phyloP scores from a whole-genome alignment of 1,140 invertebrate genomes.

The Achatina immaculata region DNA sequence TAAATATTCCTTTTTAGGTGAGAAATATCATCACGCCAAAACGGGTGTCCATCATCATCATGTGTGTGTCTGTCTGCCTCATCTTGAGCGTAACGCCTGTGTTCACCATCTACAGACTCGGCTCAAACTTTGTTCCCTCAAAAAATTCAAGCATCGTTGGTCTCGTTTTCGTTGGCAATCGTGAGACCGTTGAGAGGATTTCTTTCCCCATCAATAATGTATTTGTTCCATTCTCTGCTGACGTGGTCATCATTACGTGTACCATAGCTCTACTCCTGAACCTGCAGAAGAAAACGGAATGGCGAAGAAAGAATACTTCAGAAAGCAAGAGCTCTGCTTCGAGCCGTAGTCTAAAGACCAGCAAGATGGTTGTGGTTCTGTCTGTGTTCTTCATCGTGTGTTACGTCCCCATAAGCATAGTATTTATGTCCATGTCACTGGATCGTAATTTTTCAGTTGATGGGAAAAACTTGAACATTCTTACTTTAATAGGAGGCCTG shows the following conservation, averaged over 20 bases:
- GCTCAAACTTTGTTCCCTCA: not conserved
- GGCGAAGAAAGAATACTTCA: not conserved
- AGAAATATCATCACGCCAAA: not conserved
- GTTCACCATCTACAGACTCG: slow-evolving; percentile 2
- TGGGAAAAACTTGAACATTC: slow-evolving; percentile 14
- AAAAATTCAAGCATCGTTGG: not conserved
- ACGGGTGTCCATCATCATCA: not conserved
- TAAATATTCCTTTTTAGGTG: no score
- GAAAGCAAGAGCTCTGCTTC: not conserved
- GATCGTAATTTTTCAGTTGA: not conserved
- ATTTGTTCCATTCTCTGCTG: not conserved
- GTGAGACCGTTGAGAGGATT: not conserved
- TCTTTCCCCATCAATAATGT: slow-evolving; percentile 14
- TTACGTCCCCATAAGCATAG: not conserved
- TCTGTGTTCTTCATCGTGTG: slow-evolving; percentile 4
- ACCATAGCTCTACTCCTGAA: not conserved
- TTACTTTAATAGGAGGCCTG: not conserved
- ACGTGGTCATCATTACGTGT: not conserved
- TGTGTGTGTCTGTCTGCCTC: not conserved
- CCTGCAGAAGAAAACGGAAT: not conserved
- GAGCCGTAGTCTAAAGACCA: not conserved
- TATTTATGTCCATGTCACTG: not conserved
- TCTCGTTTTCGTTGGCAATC: not conserved
- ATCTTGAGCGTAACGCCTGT: not conserved
- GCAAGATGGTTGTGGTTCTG: not conserved